Conservation (phyloP, 1,140 invertebrate species). For the Adoxophyes honmai region DNA sequence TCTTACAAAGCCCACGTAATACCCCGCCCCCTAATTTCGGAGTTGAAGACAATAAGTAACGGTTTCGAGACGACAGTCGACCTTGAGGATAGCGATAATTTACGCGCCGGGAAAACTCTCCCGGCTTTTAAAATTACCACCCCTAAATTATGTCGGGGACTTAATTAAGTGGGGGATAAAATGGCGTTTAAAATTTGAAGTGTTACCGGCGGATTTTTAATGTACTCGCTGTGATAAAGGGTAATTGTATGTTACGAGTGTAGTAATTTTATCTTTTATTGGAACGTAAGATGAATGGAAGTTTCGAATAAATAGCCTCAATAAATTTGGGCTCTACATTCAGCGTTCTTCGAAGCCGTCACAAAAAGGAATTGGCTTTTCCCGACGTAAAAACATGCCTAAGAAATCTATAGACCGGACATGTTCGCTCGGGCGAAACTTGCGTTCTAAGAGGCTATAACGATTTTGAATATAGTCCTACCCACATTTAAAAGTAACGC, state of each 20-base stretch:
- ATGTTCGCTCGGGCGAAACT: not conserved
- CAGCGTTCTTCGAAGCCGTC: too few relatives aligned
- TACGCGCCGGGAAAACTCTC: constrained; percentile 20
- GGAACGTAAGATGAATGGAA: too few relatives aligned
- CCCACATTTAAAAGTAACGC: constrained; percentile 1
- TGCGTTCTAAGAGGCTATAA: not conserved
- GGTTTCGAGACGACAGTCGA: constrained; percentile 20
- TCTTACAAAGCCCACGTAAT: not conserved
- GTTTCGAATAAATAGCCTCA: too few relatives aligned
- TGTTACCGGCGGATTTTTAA: not conserved
- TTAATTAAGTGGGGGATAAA: constrained; percentile 35
- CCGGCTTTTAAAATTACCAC: constrained; percentile 42
- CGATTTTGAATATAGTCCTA: not conserved
- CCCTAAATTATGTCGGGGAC: constrained; percentile 28
- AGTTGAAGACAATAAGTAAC: not conserved
- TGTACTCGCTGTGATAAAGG: not conserved
- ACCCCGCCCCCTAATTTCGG: not conserved
- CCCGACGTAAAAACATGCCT: not conserved
- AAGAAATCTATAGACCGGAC: not conserved
- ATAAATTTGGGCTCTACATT: too few relatives aligned
- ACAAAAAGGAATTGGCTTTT: too few relatives aligned
- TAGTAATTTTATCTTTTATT: too few relatives aligned
- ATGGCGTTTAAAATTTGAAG: constrained; percentile 2
- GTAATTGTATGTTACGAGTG: not conserved
- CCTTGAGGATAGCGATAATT: constrained; percentile 49